Percentiles rank a stretch among this genome's conserved stretches.
These are phyloP conservation scores for Eupithecia tripunctaria DNA, from an alignment of 2,888 invertebrate species.

Conservation along the genomic window DNA sequence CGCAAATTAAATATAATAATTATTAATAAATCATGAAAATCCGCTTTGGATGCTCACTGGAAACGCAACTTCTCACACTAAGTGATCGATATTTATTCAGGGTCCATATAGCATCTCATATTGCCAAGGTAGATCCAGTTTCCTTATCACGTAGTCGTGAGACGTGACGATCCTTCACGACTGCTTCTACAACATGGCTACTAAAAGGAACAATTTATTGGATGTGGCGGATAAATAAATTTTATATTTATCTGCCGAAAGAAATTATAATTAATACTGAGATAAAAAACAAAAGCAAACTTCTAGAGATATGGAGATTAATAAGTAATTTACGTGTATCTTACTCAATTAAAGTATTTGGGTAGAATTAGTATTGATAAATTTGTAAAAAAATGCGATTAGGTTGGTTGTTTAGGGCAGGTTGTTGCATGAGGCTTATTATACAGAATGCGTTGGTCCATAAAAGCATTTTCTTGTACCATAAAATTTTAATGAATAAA, in stretches of 20 bases:
- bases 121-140: conserved; percentile 32
- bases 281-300: background rate
- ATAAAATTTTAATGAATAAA: no score
- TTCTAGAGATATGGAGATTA: background rate
- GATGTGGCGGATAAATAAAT: conserved; percentile 23
- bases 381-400: background rate
- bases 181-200: conserved; percentile 30
- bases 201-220: conserved; percentile 27
- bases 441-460: background rate
- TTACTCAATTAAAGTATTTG: no score
- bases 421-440: background rate
- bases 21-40: background rate
- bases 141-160: conserved; percentile 36
- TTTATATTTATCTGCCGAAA: background rate
- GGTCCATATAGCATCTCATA: conserved; percentile 32
- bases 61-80: background rate
- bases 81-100: conserved; percentile 36
- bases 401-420: background rate
- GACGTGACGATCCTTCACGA: conserved; percentile 38
- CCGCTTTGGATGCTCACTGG: background rate
- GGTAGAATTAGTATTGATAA: background rate
- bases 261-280: background rate
- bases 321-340: background rate
- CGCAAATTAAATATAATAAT: background rate
- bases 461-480: background rate